These are phyloP conservation scores for Mystacornis crossleyi DNA, from an alignment of 2,113 vertebrate genomes.

Conservation along the genomic window DNA sequence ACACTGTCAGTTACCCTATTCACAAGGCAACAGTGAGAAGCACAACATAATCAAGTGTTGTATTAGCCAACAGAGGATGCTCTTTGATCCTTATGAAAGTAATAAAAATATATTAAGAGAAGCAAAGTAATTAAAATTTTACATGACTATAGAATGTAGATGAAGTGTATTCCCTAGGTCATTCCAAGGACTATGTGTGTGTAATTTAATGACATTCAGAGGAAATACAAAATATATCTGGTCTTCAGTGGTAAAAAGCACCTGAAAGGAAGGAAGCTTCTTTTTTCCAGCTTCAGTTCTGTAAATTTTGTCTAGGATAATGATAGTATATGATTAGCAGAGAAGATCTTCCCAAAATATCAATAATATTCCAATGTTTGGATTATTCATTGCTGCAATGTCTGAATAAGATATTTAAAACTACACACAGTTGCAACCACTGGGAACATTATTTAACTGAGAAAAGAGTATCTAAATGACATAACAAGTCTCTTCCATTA, in stretches of 20 bases:
- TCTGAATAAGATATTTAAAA: neutral
- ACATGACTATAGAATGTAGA: neutral
- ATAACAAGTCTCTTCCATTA: neutral
- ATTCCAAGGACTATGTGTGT: neutral
- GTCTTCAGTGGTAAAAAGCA: neutral
- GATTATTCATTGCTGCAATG: neutral
- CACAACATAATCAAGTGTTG: slow-evolving; percentile 2
- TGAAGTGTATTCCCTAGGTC: neutral
- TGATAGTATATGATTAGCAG: neutral
- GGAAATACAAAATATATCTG: neutral
- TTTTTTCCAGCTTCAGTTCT: neutral
- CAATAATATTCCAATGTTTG: neutral
- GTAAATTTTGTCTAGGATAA: neutral
- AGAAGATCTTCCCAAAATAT: neutral
- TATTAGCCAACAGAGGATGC: slow-evolving; percentile 49
- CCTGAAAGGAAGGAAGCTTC: neutral
- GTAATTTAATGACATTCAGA: neutral
- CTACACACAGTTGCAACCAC: neutral
- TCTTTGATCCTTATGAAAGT: slow-evolving; percentile 20
- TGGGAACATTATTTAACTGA: neutral
- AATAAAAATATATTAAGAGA: slow-evolving; percentile 62
- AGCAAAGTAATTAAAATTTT: slow-evolving; percentile 60
- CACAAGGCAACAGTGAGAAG: neutral
- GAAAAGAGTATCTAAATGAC: neutral
- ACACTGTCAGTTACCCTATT: neutral